Conservation (phyloP, 2,888 invertebrate species). For the Euplagia quadripunctaria region DNA sequence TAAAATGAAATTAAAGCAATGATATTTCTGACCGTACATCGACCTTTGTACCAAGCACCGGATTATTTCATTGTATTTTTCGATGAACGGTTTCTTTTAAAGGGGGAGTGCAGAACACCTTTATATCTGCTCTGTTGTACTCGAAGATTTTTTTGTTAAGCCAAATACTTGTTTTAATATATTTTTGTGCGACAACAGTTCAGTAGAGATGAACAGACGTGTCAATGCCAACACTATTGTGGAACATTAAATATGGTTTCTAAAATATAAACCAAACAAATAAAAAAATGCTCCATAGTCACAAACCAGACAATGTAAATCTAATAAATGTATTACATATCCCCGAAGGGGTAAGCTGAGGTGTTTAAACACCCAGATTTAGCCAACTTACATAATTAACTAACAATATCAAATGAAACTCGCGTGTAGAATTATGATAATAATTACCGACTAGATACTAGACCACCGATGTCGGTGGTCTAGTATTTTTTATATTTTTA, state of each 20-base stretch:
- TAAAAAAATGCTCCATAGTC: too few relatives aligned
- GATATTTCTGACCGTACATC: slow-evolving; percentile 52
- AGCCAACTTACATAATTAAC: too few relatives aligned
- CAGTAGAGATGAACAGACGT: neutral
- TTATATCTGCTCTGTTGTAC: slow-evolving; percentile 33
- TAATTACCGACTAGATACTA: too few relatives aligned
- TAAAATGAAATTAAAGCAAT: neutral
- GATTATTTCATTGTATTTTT: slow-evolving; percentile 85
- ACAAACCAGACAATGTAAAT: too few relatives aligned
- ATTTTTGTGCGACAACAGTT: neutral
- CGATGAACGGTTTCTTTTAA: slow-evolving; percentile 64
- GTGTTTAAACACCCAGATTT: too few relatives aligned
- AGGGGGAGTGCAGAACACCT: slow-evolving; percentile 63
- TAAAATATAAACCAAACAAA: too few relatives aligned
- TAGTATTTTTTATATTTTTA: too few relatives aligned
- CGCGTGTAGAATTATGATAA: too few relatives aligned
- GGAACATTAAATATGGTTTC: neutral
- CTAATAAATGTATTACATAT: too few relatives aligned
- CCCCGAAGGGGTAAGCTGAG: too few relatives aligned
- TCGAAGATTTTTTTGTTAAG: slow-evolving; percentile 30
- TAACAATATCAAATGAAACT: too few relatives aligned
- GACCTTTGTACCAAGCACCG: slow-evolving; percentile 70
- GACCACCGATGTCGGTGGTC: too few relatives aligned
- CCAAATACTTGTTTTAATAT: slow-evolving; percentile 13
- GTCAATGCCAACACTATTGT: neutral